Base-by-base conservation (phyloP, 2,113 vertebrate genomes). In the Melanostigma gelatinosum region DNA sequence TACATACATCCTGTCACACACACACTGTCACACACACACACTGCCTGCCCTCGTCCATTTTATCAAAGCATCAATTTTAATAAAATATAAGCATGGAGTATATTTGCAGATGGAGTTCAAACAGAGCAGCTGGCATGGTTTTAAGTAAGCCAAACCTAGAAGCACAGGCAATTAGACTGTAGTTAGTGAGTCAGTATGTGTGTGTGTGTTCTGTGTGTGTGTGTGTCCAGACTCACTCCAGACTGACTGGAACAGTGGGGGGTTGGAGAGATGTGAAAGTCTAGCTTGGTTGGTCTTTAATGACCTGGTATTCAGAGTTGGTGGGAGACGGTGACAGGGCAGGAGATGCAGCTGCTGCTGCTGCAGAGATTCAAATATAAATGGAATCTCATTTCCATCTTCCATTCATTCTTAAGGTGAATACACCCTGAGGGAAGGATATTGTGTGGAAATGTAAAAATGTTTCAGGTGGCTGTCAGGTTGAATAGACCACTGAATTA, bases 231-330 rank as follows among this genome's bases (percentile, higher is more conserved):
- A 60, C 57, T 60, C 24, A 32, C 29, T 60, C 36, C 71, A 62
- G 54, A 72, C 27, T 75, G 76, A 84, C 60, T 75, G 65, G 71
- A 77, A 52, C 50, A 50, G 60, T 44, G 32, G 77, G 77, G 71
- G 73, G 77, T n/a, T 70, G 72, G 48, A 74, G 48, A 60, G 44
- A 76, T 82, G 74, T 57, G 27, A 72, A 85, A 63, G 76, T 69
- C 57, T 58, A 42, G 42, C 57, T 66, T 27, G 8, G 16, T 66
- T 27, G 8, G 16, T 22, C 58, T 70, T 36, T 90, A 62, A 90
- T 85, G 58, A 77, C 80, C 63, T 75, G 80, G 79, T 83, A 88
- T 88, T 89, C 78, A 79, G 57, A 86, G 29, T 75, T 8, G 27
- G 75, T 62, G 71, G 70, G 42, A 66, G 63, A 61, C 10, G 1